A percentile compares a stretch with the other conserved stretches of the same genome.
phyloP scores from a whole-genome alignment of 2,797 vertebrate species.

The Chelon auratus region DNA sequence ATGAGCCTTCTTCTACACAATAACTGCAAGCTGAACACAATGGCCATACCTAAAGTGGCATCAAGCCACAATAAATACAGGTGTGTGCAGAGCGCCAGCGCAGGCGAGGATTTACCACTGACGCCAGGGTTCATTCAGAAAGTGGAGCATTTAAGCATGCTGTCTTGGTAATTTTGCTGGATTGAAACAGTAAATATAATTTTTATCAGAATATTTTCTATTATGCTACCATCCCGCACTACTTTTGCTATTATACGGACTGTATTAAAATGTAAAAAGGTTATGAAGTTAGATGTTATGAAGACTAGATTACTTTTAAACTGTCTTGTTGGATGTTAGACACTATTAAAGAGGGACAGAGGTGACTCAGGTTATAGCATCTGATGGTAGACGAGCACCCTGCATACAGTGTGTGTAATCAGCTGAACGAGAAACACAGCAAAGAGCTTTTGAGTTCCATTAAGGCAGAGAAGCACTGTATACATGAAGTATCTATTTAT shows the following conservation, averaged over 20 bases:
- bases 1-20: background rate
- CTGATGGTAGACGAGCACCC: too few relatives aligned
- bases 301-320: background rate
- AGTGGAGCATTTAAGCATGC: background rate
- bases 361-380: too few relatives aligned
- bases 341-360: too few relatives aligned
- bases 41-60: background rate
- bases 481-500: too few relatives aligned
- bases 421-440: too few relatives aligned
- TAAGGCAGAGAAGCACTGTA: too few relatives aligned
- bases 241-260: background rate
- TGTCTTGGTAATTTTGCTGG: slow-evolving; percentile 1
- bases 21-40: background rate
- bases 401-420: too few relatives aligned
- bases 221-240: background rate
- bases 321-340: background rate
- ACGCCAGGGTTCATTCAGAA: background rate
- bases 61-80: background rate
- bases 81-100: slow-evolving; percentile 6
- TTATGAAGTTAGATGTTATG: background rate
- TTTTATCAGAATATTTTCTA: background rate
- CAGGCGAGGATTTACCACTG: background rate
- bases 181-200: background rate
- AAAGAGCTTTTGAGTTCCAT: too few relatives aligned
- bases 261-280: background rate